Percentiles rank a stretch among this genome's conserved stretches.
These are phyloP conservation scores for Enteromius fasciolatus DNA, from an alignment of 2,797 vertebrate genomes.

Conservation along the genomic window DNA sequence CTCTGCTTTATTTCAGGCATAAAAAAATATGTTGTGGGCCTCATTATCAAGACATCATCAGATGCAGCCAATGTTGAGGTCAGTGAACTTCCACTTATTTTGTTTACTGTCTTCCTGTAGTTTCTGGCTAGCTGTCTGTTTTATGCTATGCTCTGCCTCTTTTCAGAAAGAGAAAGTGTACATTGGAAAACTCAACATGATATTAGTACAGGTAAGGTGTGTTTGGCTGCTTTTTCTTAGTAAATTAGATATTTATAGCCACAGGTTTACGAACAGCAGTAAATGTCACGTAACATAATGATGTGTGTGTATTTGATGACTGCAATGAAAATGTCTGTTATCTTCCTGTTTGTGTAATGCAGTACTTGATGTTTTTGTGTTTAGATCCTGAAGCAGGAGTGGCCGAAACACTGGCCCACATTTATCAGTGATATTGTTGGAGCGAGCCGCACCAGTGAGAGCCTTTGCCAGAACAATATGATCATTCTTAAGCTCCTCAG, in stretches of 20 bases:
- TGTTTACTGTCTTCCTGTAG: neutral
- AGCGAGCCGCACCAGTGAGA: slow-evolving; percentile 96
- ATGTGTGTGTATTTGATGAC: slow-evolving; percentile 7
- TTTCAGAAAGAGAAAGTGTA: slow-evolving; percentile 97
- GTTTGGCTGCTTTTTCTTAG: neutral
- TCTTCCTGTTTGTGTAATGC: neutral
- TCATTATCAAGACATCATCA: slow-evolving; percentile 99
- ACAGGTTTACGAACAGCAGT: neutral
- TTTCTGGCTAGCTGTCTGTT: neutral
- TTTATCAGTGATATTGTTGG: slow-evolving; percentile 99
- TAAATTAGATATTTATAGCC: neutral
- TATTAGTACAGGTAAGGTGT: slow-evolving; percentile 93
- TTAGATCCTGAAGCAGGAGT: slow-evolving; percentile 97
- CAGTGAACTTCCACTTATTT: slow-evolving; percentile 62
- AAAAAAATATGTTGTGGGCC: slow-evolving; percentile 98
- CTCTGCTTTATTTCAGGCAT: slow-evolving; percentile 84
- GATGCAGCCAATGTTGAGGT: slow-evolving; percentile 96
- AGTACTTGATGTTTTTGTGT: slow-evolving; percentile 1
- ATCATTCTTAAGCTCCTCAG: slow-evolving; percentile 96
- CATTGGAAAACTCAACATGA: slow-evolving; percentile 99
- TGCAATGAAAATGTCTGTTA: neutral
- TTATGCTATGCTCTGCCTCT: slow-evolving; percentile 43
- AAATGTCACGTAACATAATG: slow-evolving; percentile 1
- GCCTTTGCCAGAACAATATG: slow-evolving; percentile 99
- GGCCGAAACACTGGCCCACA: slow-evolving; percentile 99